These are phyloP conservation scores for Helarctos malayanus DNA, from an alignment of 2,797 vertebrate species.

Conservation along the genomic window DNA sequence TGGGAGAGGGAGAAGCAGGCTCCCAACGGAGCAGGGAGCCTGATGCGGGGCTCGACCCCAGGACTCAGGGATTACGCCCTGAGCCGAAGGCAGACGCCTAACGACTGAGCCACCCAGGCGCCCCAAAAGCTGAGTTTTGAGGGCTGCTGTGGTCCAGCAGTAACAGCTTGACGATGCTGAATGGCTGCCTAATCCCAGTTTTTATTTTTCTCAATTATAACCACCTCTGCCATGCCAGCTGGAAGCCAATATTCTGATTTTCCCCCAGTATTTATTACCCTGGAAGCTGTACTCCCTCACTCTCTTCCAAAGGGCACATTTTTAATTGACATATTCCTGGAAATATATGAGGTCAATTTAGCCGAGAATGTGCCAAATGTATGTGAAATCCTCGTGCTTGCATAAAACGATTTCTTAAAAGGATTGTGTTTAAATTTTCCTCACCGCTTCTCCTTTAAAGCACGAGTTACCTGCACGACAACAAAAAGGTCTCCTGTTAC, in stretches of 20 bases:
- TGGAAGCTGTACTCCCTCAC: slow-evolving; percentile 65
- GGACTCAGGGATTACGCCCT: too few relatives aligned
- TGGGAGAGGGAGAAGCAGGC: too few relatives aligned
- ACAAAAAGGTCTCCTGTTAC: neutral
- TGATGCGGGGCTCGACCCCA: too few relatives aligned
- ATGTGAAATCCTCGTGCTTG: slow-evolving; percentile 75
- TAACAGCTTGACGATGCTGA: slow-evolving; percentile 4
- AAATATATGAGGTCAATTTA: slow-evolving; percentile 87
- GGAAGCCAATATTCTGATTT: slow-evolving; percentile 84
- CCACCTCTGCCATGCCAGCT: slow-evolving; percentile 82
- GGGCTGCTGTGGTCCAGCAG: neutral
- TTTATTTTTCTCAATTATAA: slow-evolving; percentile 84
- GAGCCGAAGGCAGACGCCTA: too few relatives aligned
- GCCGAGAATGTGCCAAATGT: slow-evolving; percentile 82
- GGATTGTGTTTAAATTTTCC: slow-evolving; percentile 83
- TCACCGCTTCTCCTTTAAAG: slow-evolving; percentile 81
- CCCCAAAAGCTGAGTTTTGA: neutral
- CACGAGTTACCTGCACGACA: neutral
- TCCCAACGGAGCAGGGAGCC: too few relatives aligned
- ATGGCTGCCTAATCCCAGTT: slow-evolving; percentile 48
- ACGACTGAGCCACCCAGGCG: too few relatives aligned
- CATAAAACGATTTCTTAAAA: slow-evolving; percentile 85
- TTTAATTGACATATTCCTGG: slow-evolving; percentile 88
- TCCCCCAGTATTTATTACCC: slow-evolving; percentile 83
- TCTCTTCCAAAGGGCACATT: slow-evolving; percentile 83